These are phyloP conservation scores for Anguilla pacifica DNA, from an alignment of 2,797 vertebrate genomes.

Conservation along the genomic window DNA sequence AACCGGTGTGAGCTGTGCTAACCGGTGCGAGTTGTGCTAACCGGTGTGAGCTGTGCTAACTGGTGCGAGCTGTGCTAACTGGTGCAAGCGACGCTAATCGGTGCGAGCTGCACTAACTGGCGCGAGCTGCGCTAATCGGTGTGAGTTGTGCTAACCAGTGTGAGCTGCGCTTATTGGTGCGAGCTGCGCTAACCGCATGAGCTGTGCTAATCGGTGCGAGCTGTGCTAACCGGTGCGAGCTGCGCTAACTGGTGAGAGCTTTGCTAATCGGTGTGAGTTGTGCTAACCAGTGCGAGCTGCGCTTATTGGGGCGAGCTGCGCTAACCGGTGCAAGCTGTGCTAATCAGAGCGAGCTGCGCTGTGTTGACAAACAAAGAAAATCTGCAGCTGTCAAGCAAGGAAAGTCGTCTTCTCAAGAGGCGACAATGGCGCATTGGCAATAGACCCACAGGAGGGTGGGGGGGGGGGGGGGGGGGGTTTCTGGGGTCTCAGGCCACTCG, in stretches of 20 bases:
- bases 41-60: no score
- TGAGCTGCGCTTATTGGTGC: not conserved
- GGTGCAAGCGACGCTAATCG: not conserved
- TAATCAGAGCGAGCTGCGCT: not conserved
- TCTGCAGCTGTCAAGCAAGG: not conserved
- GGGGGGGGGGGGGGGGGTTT: no score
- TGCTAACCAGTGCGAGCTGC: no score
- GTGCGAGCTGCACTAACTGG: no score
- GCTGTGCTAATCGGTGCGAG: not conserved
- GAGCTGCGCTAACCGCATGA: no score
- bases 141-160: no score
- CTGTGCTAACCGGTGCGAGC: no score
- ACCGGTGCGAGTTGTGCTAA: not conserved
- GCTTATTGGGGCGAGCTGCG: no score
- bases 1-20: not conserved
- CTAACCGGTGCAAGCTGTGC: not conserved
- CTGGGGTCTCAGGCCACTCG: not conserved
- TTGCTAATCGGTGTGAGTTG: no score
- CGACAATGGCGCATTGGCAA: not conserved
- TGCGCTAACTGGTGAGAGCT: no score
- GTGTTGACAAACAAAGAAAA: not conserved
- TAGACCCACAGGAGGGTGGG: not conserved
- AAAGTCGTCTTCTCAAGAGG: not conserved
- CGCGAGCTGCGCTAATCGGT: not conserved
- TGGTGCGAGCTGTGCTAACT: not conserved